Percentiles rank a stretch among this genome's conserved stretches.
phyloP scores from a whole-genome alignment of 2,888 invertebrate genomes.

The Mycalesis mineus region DNA sequence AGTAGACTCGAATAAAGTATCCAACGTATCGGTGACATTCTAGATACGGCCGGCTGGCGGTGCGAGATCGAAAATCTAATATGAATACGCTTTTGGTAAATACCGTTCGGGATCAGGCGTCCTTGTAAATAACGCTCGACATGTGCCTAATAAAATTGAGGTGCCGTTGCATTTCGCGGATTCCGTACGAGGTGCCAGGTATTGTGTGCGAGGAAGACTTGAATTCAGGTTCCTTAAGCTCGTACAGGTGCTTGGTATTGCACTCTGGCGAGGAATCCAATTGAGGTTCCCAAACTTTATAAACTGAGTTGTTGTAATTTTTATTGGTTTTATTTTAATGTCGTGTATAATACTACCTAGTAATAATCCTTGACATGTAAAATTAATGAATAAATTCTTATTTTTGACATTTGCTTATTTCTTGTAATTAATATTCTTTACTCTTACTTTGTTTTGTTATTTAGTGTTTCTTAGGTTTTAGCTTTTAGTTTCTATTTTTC shows the following conservation, averaged over 20 bases:
- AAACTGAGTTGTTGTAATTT: neutral
- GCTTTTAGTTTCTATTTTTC: too few species aligned
- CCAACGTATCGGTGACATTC: constrained; percentile 68
- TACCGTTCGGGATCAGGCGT: constrained; percentile 40
- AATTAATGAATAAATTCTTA: too few species aligned
- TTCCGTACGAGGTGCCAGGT: constrained; percentile 6
- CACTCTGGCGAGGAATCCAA: too few species aligned
- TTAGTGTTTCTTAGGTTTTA: too few species aligned
- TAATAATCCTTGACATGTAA: too few species aligned
- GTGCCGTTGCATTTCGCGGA: constrained; percentile 22
- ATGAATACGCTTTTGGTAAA: constrained; percentile 74
- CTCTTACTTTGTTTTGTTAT: too few species aligned
- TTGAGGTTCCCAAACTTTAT: too few species aligned
- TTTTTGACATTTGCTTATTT: too few species aligned
- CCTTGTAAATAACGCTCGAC: constrained; percentile 36
- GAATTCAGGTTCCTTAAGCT: neutral
- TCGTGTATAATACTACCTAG: too few species aligned
- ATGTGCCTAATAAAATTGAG: constrained; percentile 38
- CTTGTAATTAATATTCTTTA: too few species aligned
- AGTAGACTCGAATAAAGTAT: constrained; percentile 69
- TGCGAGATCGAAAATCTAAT: constrained; percentile 71
- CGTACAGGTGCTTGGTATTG: too few species aligned
- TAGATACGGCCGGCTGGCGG: constrained; percentile 61
- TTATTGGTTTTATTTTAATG: neutral
- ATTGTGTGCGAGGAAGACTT: constrained; percentile 11